Evolutionary conservation across 2,888 invertebrate species (phyloP), one percentile per base, ranked within the genome.

Genomic region (Eueremaeus valkanovi): DNA sequence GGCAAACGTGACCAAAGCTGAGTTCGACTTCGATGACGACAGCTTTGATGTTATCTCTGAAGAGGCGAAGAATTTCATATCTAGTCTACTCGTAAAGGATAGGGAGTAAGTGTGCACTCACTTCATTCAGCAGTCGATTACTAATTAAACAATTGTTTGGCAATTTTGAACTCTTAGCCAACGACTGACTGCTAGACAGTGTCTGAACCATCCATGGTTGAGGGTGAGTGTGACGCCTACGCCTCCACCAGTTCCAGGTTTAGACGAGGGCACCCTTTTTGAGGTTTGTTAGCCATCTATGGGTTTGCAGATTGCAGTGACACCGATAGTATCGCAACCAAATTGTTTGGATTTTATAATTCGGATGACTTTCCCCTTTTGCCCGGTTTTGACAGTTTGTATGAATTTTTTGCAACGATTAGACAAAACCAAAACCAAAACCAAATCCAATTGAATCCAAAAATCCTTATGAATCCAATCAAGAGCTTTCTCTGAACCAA

Each of bases 21-120:
- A 95, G 83, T 98, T 95, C 84, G 97, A 98, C 86, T 99, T 93
- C 84, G 95, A 96, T 81, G 96, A 97, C 83, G 95, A 97, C 84
- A 93, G 94, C 76, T 99, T 98, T 85, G 90, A 91, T 81, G 92
- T 92, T 82, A 95, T 98, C 81, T 95, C 96, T 1, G 90, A 91
- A 36, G 92, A 92, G 81, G 97, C 97, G 76, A 93, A 95, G 85
- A 95, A 98, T 85, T 98, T 98, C 85, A 97, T 99, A 81, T 87
- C 88, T 78, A 92, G 91, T 85, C 88, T 98, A 13, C 89, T 99
- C 80, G 87, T 93, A 79, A 96, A 96, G 85, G 92, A 96, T 83
- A 90, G 91, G 86, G 89, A 89, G 95, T 95, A 86, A 90, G 92
- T 89, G n/a, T n/a, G n/a, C n/a, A n/a, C n/a, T n/a, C n/a, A n/a